phyloP scores from a whole-genome alignment of 2,888 invertebrate genomes.

The Drosophila buzzatii region DNA sequence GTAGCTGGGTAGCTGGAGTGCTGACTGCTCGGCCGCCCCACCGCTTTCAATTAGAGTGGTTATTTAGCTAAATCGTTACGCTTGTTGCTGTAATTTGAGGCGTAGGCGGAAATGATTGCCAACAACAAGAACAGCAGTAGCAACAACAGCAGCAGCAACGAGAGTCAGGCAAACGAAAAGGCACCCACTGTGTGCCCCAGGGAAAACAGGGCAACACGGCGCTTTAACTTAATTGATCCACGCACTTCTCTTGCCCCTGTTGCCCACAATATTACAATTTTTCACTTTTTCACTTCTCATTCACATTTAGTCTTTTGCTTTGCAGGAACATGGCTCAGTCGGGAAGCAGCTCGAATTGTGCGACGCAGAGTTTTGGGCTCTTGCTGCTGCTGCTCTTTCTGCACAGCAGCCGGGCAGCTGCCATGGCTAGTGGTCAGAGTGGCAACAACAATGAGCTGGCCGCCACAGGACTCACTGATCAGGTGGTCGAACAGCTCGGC shows the following conservation, averaged over 20 bases:
- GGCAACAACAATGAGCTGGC: slow-evolving; percentile 54
- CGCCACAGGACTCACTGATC: slow-evolving; percentile 58
- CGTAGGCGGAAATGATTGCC: slow-evolving; percentile 72
- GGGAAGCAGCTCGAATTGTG: slow-evolving; percentile 20
- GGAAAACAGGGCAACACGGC: slow-evolving; percentile 30
- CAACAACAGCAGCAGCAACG: slow-evolving; percentile 13
- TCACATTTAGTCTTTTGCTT: neutral
- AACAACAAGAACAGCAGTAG: slow-evolving; percentile 31
- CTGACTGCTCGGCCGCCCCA: slow-evolving; percentile 40
- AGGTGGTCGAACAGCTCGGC: slow-evolving; percentile 62
- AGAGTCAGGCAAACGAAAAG: neutral
- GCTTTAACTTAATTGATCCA: slow-evolving; percentile 61
- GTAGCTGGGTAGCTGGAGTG: no score
- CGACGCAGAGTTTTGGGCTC: slow-evolving; percentile 19
- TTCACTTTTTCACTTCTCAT: slow-evolving; percentile 15
- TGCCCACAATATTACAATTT: slow-evolving; percentile 9
- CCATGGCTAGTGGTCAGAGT: slow-evolving; percentile 1
- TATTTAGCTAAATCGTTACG: slow-evolving; percentile 79
- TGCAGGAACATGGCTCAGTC: slow-evolving; percentile 40
- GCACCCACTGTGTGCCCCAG: slow-evolving; percentile 33
- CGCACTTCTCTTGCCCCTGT: slow-evolving; percentile 36
- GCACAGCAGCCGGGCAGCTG: slow-evolving; percentile 42
- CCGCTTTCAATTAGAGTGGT: slow-evolving; percentile 77
- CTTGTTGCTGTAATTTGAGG: slow-evolving; percentile 69
- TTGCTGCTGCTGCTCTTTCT: slow-evolving; percentile 48